These are phyloP conservation scores for Piaya cayana DNA, from an alignment of 2,113 vertebrate genomes.

Conservation along the genomic window DNA sequence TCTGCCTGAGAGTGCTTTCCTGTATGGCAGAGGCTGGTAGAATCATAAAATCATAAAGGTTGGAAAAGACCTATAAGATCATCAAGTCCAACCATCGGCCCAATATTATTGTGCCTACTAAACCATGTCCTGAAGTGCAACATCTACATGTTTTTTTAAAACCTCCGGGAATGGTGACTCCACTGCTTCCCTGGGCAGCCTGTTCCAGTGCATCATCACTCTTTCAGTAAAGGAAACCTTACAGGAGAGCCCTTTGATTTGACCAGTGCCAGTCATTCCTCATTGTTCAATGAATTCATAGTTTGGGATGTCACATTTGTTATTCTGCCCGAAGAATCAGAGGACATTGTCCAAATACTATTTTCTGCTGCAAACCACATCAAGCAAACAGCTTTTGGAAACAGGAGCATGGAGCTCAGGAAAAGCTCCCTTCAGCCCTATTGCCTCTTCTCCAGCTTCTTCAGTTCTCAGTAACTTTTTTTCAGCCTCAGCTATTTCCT, in stretches of 20 bases:
- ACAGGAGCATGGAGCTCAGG: neutral
- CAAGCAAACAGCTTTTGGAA: neutral
- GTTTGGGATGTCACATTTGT: neutral
- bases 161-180: too few relatives aligned
- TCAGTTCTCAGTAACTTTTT: conserved; percentile 38
- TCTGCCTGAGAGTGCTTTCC: neutral
- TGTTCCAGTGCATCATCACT: too few relatives aligned
- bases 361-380: neutral
- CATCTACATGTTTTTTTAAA: too few relatives aligned
- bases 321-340: neutral
- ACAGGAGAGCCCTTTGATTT: neutral
- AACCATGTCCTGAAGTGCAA: too few relatives aligned
- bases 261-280: neutral
- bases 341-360: neutral
- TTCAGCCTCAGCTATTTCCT: conserved; percentile 35
- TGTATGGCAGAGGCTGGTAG: neutral
- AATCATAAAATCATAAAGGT: too few relatives aligned
- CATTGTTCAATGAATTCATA: neutral
- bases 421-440: neutral
- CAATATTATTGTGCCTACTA: too few relatives aligned
- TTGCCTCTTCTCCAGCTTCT: neutral
- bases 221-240: neutral
- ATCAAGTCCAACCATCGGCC: too few relatives aligned
- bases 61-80: too few relatives aligned
- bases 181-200: too few relatives aligned